Conservation (phyloP, 1,140 invertebrate genomes). For the Zaprionus kolodkinae region DNA sequence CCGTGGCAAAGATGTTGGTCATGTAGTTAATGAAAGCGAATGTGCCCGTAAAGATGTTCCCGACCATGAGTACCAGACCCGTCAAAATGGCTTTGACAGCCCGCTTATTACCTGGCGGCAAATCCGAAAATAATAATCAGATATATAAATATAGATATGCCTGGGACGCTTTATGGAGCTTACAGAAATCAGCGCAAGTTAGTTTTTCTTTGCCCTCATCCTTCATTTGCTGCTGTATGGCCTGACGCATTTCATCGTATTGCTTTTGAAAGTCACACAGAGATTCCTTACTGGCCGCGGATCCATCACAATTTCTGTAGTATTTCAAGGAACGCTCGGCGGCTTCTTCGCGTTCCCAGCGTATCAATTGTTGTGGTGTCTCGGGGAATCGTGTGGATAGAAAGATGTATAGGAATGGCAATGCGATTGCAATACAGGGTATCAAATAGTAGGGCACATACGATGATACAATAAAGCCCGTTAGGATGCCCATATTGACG, state of each 20-base stretch:
- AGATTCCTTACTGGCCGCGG: slow-evolving; percentile 39
- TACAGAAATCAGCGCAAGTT: slow-evolving; percentile 62
- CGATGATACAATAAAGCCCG: slow-evolving; percentile 67
- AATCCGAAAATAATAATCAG: background rate
- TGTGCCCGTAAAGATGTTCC: slow-evolving; percentile 70
- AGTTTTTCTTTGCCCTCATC: slow-evolving; percentile 33
- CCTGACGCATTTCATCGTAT: slow-evolving; percentile 63
- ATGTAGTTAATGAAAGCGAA: slow-evolving; percentile 80
- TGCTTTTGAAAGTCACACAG: slow-evolving; percentile 51
- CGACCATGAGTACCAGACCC: slow-evolving; percentile 70
- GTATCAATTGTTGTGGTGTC: slow-evolving; percentile 68
- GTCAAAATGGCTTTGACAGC: slow-evolving; percentile 56
- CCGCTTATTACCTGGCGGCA: slow-evolving; percentile 55
- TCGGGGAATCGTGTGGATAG: slow-evolving; percentile 65
- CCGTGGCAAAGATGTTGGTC: slow-evolving; percentile 87
- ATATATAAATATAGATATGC: too few relatives aligned
- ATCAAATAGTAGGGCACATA: slow-evolving; percentile 71
- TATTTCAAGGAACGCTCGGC: slow-evolving; percentile 64
- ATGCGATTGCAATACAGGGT: slow-evolving; percentile 54
- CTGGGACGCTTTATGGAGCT: too few relatives aligned
- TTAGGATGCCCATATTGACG: slow-evolving; percentile 67
- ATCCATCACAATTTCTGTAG: slow-evolving; percentile 59
- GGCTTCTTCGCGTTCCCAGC: slow-evolving; percentile 40
- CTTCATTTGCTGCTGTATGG: slow-evolving; percentile 53
- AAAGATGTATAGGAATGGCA: slow-evolving; percentile 62